A percentile compares a stretch with the other conserved stretches of the same genome.
Conservation (phyloP, 2,797 vertebrate genomes). For the Sternarchorhynchus goeldii region DNA sequence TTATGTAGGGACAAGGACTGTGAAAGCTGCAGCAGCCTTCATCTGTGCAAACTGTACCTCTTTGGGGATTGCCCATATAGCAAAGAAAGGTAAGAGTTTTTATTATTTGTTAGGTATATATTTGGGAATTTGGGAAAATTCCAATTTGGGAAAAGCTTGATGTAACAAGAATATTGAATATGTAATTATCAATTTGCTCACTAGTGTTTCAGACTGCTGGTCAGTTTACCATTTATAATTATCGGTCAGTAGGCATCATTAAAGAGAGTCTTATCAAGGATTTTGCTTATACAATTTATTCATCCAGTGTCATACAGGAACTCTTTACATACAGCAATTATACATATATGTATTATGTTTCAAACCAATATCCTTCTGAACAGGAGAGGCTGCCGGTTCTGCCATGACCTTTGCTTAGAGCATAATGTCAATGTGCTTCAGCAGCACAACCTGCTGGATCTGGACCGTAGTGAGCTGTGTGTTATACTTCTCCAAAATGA, state of each 20-base stretch:
- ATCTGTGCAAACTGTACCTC: slow-evolving; percentile 49
- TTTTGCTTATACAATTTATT: too few relatives aligned
- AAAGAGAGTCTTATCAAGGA: too few relatives aligned
- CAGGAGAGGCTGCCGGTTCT: slow-evolving; percentile 63
- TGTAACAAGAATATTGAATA: neutral
- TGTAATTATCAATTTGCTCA: too few relatives aligned
- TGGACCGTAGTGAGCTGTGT: slow-evolving; percentile 64
- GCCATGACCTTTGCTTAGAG: slow-evolving; percentile 58
- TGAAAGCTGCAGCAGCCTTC: slow-evolving; percentile 40
- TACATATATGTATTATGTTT: neutral
- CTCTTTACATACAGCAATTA: too few relatives aligned
- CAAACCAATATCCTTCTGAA: neutral
- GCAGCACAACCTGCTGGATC: slow-evolving; percentile 56
- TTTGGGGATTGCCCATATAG: slow-evolving; percentile 51
- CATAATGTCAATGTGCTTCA: slow-evolving; percentile 56
- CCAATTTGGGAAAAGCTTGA: neutral
- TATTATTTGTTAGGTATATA: neutral
- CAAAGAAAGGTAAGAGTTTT: slow-evolving; percentile 14
- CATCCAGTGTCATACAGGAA: too few relatives aligned
- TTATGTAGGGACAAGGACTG: slow-evolving; percentile 45
- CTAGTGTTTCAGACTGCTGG: too few relatives aligned
- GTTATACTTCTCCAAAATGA: slow-evolving; percentile 72
- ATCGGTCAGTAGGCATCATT: too few relatives aligned
- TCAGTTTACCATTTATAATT: too few relatives aligned
- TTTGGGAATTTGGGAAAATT: too few relatives aligned